Base-by-base conservation (phyloP, 37 sponge, comb jelly and placozoan genomes). In the Axinella damicornis region DNA sequence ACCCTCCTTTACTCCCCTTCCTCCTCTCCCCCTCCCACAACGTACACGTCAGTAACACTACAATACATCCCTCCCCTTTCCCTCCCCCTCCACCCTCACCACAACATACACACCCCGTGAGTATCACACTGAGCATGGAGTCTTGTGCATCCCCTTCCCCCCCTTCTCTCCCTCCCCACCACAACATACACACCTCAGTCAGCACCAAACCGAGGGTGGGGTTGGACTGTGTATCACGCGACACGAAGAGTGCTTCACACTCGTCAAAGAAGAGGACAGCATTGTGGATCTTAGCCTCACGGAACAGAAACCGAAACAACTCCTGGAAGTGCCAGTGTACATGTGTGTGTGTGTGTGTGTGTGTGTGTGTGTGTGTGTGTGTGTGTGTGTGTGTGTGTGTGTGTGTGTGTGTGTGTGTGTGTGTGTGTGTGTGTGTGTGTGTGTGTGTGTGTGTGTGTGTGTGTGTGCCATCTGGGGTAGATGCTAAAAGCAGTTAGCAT, bases 181-280 rank as follows among this genome's bases (percentile, higher is more conserved):
- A 56, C 18, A n/a, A n/a, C n/a, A n/a, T n/a, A n/a, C n/a, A n/a
- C n/a, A n/a, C n/a, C 71, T 94, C 94, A 65, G 94, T 94, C 52
- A 94, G 88, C 68, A 94, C 69, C 46, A 80, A 68, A 80, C 90
- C 90, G 16, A 94, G 84, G 62, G 90, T 84, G 35, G 90, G 85
- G 52, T 85, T 76, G 28, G 57, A 15, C n/a, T 91, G 91, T 69
- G 81, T 80, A 33, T 94, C 95, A 21, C 95, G 74, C 0, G 89
- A 65, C 69, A 91, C 95, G 75, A 94, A 94, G 57, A 94, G 90
- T 38, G 85, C 95, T 65, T 94, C 95, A 83, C 95, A 94, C 72
- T 94, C 95, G 75, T 94, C 95, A 87, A 94, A 94, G 91, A 94
- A 94, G 71, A 94, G 60, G 57, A 94, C 90, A 69, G 94, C 94